Conservation (phyloP, 1,140 invertebrate species). For the Luehdorfia chinensis region DNA sequence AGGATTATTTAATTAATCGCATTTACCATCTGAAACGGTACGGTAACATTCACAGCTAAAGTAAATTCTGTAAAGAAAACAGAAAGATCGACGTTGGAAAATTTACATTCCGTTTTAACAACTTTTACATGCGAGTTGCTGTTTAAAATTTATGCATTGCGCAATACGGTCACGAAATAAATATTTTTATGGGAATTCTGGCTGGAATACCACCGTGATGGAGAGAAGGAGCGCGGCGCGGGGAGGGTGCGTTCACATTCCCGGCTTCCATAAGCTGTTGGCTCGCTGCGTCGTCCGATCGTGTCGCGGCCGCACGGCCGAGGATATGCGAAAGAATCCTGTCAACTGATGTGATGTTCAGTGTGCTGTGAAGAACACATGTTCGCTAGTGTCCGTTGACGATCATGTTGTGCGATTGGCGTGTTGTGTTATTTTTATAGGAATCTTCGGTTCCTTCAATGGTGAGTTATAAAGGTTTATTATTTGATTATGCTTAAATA, state of each 20-base stretch:
- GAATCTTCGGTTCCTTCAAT: slow-evolving; percentile 40
- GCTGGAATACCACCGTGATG: slow-evolving; percentile 4
- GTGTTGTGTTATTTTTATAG: slow-evolving; percentile 32
- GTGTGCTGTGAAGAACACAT: slow-evolving; percentile 24
- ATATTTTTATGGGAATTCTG: slow-evolving; percentile 23
- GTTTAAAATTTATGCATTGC: slow-evolving; percentile 23
- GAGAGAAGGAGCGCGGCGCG: not conserved
- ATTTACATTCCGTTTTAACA: no score
- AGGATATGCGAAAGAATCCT: slow-evolving; percentile 18
- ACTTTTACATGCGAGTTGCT: not conserved
- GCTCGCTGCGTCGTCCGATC: slow-evolving; percentile 29
- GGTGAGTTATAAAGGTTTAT: slow-evolving; percentile 28
- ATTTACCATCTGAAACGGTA: no score
- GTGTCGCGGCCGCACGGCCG: slow-evolving; percentile 17
- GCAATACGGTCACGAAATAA: slow-evolving; percentile 20
- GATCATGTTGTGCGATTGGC: slow-evolving; percentile 21
- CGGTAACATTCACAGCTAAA: no score
- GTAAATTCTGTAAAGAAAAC: no score
- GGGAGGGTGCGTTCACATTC: slow-evolving; percentile 27
- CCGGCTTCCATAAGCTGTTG: slow-evolving; percentile 38
- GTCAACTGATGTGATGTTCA: slow-evolving; percentile 28
- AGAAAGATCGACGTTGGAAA: no score
- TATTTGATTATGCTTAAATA: not conserved
- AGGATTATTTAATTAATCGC: slow-evolving; percentile 4
- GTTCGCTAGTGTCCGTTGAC: slow-evolving; percentile 18